Evolutionary conservation across 2,797 vertebrate species (phyloP), one percentile per base, ranked within the genome.

Genomic region (Characodon lateralis): DNA sequence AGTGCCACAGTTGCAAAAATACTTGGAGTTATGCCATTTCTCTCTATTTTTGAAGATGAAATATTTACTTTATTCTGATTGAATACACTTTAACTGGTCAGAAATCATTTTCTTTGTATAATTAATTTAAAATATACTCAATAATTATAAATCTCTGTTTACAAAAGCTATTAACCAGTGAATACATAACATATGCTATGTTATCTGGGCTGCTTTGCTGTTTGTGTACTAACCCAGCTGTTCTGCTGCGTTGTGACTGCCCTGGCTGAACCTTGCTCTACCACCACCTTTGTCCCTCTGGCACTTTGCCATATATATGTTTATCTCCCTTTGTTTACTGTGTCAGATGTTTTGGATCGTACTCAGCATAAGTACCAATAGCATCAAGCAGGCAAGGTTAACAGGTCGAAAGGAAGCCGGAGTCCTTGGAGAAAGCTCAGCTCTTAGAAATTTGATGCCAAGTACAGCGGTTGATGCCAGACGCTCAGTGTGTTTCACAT

Each of bases 351-450:
- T 87, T 83, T 72, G 79, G 85, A 87, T 78, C 46, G 28, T 73
- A 73, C 68, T 53, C 70, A 53, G 35, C 51, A 35, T 28, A 56
- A 63, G 35, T 73, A 83, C 87, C 85, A 87, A 43, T 74, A 6
- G 24, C 76, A 66, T 78, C 46, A 89, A 84, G 56, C 41, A 31
- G 79, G 85, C 85, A 88, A 91, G 87, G 88, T 86, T 88, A 92
- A 76, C 88, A 90, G 89, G 89, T 90, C 90, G 73, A 84, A 72
- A 71, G 79, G 76, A 82, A 83, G 89, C 77, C 76, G 3, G 76
- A 88, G 89, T 87, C 89, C 90, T 91, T 89, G 90, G 92, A 91
- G 87, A 92, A 90, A 89, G 90, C 90, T 89, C 88, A 89, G 89
- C 89, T 91, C 89, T 93, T 86, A 91, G 92, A 91, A 91, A 92